Conservation (phyloP, 2,888 invertebrate species). For the Melanchra persicariae region DNA sequence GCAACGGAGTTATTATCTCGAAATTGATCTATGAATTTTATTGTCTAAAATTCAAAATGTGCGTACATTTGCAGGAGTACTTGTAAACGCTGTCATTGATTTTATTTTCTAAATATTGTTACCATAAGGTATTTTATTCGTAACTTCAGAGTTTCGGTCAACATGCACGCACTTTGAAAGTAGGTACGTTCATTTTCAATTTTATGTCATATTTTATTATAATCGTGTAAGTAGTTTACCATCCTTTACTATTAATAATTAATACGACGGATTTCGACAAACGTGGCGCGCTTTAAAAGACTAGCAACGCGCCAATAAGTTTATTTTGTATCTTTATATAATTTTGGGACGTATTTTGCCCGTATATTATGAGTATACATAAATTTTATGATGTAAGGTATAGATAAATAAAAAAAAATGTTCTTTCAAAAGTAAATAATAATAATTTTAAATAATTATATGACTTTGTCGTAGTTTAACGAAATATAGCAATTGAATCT, state of each 20-base stretch:
- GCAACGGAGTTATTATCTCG: not conserved
- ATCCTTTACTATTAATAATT: constrained; percentile 55
- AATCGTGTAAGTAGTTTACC: constrained; percentile 50
- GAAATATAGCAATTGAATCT: constrained; percentile 65
- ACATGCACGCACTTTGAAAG: constrained; percentile 40
- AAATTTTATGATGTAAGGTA: constrained; percentile 58
- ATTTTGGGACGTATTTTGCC: constrained; percentile 76
- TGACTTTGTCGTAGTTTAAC: constrained; percentile 76
- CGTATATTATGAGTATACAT: constrained; percentile 70
- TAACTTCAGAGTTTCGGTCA: constrained; percentile 15
- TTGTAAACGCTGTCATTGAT: constrained; percentile 11
- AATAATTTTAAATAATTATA: constrained; percentile 74
- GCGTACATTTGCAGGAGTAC: constrained; percentile 27
- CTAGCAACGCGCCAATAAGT: constrained; percentile 74
- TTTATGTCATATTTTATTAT: constrained; percentile 27
- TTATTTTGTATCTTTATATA: constrained; percentile 62
- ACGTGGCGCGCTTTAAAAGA: constrained; percentile 74
- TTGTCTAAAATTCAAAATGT: constrained; percentile 19
- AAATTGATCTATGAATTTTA: constrained; percentile 54
- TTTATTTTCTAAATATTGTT: not conserved
- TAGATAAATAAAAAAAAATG: constrained; percentile 64
- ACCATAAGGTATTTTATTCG: not conserved
- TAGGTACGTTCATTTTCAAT: constrained; percentile 32
- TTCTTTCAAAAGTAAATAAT: constrained; percentile 72
- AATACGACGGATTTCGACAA: constrained; percentile 69